Evolutionary conservation across 2,113 vertebrate species (phyloP).

Genomic region (Acinonyx jubatus): DNA sequence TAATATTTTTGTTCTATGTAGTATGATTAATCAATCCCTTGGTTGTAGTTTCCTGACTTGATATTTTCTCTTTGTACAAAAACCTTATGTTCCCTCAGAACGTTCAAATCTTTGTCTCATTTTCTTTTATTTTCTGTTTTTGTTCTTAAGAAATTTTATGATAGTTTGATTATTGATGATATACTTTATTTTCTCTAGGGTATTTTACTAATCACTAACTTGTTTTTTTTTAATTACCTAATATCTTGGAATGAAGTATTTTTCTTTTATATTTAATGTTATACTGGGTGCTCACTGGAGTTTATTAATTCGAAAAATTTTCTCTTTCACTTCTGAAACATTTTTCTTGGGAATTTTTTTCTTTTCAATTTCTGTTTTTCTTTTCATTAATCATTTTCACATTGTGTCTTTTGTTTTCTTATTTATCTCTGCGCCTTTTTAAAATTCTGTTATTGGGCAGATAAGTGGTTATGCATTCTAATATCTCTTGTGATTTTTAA

Average conservation of each 20-base stretch:
- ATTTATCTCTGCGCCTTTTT: neutral
- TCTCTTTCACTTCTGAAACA: neutral
- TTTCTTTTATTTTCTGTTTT: neutral
- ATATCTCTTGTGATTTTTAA: neutral
- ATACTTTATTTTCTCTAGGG: neutral
- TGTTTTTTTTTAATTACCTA: neutral
- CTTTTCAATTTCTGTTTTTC: neutral
- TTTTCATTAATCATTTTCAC: neutral
- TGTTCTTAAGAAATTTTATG: neutral
- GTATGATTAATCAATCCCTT: neutral
- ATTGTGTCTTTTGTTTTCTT: neutral
- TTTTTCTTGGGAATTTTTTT: neutral
- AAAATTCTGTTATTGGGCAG: neutral
- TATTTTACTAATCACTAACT: neutral
- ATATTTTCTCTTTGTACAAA: neutral
- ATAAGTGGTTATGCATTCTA: neutral
- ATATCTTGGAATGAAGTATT: neutral
- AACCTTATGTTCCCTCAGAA: neutral
- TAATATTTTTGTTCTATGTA: neutral
- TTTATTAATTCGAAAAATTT: neutral
- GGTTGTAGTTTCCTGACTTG: neutral
- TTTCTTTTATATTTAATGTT: neutral
- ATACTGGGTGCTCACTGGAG: neutral
- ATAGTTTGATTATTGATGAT: neutral
- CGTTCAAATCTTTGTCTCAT: neutral